Evolutionary conservation across 1,140 invertebrate species (phyloP).

Genomic region (Temnothorax longispinosus): DNA sequence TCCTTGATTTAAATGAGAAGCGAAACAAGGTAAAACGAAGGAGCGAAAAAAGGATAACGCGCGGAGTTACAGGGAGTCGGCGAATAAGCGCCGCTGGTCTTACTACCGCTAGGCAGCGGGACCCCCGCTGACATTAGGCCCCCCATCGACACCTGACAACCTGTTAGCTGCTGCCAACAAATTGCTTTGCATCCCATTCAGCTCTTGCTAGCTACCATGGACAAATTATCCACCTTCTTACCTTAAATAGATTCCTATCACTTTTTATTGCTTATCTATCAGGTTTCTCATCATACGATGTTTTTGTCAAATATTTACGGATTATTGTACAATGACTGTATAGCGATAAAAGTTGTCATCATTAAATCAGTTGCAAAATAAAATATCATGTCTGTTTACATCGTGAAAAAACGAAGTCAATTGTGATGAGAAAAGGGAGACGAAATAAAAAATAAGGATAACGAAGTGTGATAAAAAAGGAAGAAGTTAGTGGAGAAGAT

Average conservation of each 20-base stretch:
- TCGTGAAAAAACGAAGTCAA: neutral
- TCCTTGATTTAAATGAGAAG: slow-evolving; percentile 42
- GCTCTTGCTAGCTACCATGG: slow-evolving; percentile 34
- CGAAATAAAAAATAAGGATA: neutral
- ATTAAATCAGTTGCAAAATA: neutral
- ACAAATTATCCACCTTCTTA: slow-evolving; percentile 26
- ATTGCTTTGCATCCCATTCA: slow-evolving; percentile 78
- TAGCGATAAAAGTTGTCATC: neutral
- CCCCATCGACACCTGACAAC: slow-evolving; percentile 82
- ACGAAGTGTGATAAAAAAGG: neutral
- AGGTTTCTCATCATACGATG: neutral
- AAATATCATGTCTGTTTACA: neutral
- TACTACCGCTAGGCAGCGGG: slow-evolving; percentile 70
- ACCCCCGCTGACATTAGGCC: slow-evolving; percentile 79
- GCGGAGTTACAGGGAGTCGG: slow-evolving; percentile 67
- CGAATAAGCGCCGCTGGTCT: slow-evolving; percentile 73
- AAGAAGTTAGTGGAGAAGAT: neutral
- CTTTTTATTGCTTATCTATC: neutral
- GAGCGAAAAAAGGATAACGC: slow-evolving; percentile 54
- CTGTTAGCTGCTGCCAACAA: slow-evolving; percentile 81
- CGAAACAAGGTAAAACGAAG: slow-evolving; percentile 44
- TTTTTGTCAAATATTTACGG: neutral
- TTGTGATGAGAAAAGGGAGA: neutral
- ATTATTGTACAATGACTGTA: neutral
- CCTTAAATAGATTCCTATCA: slow-evolving; percentile 10